phyloP scores from a whole-genome alignment of 2,113 vertebrate genomes.

The Lepisosteus osseus region DNA sequence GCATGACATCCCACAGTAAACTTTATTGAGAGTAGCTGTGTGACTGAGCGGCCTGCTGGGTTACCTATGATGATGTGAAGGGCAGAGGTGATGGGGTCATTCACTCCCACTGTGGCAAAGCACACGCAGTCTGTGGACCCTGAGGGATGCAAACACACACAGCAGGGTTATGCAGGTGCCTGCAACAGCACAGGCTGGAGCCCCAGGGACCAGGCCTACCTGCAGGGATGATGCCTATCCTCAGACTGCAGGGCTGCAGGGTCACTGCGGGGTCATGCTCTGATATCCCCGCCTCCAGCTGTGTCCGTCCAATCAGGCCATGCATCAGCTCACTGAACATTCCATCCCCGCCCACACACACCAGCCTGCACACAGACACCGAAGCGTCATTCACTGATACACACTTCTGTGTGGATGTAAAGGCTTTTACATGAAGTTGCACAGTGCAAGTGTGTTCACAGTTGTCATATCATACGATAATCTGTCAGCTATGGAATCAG shows the following conservation, averaged over 20 bases:
- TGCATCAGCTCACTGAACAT: slow-evolving; percentile 79
- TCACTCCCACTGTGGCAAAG: slow-evolving; percentile 70
- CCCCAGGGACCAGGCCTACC: slow-evolving; percentile 40
- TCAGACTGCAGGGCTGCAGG: slow-evolving; percentile 64
- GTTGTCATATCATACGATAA: not conserved
- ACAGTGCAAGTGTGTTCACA: slow-evolving; percentile 15
- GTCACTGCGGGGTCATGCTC: slow-evolving; percentile 53
- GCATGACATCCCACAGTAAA: too few species aligned
- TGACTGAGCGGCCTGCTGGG: not conserved
- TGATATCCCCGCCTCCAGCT: slow-evolving; percentile 66
- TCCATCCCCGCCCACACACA: slow-evolving; percentile 78
- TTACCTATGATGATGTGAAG: slow-evolving; percentile 75
- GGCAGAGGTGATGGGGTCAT: slow-evolving; percentile 69
- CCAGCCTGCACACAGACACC: slow-evolving; percentile 54
- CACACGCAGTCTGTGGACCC: slow-evolving; percentile 77
- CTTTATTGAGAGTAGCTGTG: too few species aligned
- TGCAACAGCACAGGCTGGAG: too few species aligned
- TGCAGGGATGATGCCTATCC: slow-evolving; percentile 79
- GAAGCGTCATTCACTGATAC: not conserved
- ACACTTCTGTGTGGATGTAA: slow-evolving; percentile 26
- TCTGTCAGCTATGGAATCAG: too few species aligned
- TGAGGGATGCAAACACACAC: slow-evolving; percentile 23
- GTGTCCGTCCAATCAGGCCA: slow-evolving; percentile 71
- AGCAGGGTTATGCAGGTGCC: not conserved
- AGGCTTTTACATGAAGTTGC: not conserved